phyloP scores from a whole-genome alignment of 2,797 vertebrate species.

The Thripadectes ignobilis region DNA sequence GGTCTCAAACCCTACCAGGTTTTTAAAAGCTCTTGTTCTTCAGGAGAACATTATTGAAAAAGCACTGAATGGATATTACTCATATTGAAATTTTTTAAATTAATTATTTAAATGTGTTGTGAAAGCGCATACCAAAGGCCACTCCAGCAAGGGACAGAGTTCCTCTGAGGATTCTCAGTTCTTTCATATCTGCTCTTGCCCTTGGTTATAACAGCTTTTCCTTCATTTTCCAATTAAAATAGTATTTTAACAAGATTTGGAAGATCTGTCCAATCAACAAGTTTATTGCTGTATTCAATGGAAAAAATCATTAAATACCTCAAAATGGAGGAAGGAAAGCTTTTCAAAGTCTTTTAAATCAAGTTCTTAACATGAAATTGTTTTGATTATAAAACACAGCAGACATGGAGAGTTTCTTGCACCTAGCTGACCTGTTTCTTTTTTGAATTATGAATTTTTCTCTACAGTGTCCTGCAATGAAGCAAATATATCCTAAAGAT shows the following conservation, averaged over 20 bases:
- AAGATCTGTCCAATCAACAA: not conserved
- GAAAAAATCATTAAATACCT: not conserved
- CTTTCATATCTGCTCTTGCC: slow-evolving; percentile 16
- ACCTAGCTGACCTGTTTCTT: not conserved
- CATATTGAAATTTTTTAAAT: not conserved
- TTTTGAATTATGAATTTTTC: not conserved
- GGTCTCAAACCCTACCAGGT: not conserved
- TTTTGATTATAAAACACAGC: not conserved
- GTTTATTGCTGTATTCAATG: not conserved
- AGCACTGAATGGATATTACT: not conserved
- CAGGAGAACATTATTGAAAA: not conserved
- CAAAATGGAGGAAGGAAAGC: not conserved
- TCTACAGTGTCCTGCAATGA: not conserved
- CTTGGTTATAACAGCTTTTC: slow-evolving; percentile 20
- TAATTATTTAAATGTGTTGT: slow-evolving; percentile 8
- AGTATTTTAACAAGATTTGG: not conserved
- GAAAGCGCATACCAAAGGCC: not conserved
- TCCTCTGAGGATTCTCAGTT: not conserved
- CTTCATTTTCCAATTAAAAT: slow-evolving; percentile 55
- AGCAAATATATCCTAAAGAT: not conserved
- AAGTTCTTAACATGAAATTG: not conserved
- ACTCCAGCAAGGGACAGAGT: not conserved
- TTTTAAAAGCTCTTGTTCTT: not conserved
- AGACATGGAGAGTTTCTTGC: not conserved
- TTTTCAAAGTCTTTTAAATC: not conserved